Conservation (phyloP, 2,797 vertebrate species). For the Rhabdomys pumilio region DNA sequence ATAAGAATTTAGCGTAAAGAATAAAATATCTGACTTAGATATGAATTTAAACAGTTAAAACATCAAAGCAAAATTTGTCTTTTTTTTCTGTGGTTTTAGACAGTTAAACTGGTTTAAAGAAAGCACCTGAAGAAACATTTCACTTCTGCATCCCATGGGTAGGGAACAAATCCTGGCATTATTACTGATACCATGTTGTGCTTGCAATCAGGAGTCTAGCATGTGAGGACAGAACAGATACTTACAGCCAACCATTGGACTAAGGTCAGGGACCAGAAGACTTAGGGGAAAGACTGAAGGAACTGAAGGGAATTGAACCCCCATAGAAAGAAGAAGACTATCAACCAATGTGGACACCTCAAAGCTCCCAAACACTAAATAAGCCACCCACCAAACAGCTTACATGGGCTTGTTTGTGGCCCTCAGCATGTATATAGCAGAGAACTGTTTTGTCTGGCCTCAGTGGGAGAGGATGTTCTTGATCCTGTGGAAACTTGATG, state of each 20-base stretch:
- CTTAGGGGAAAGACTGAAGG: neutral
- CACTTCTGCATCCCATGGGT: neutral
- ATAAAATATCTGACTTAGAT: neutral
- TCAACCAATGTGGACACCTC: neutral
- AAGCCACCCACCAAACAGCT: neutral
- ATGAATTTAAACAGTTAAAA: neutral
- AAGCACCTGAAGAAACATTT: neutral
- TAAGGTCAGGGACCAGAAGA: neutral
- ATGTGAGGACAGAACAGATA: neutral
- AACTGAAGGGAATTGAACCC: neutral
- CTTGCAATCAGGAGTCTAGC: neutral
- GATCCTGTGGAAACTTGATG: neutral
- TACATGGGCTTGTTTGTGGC: neutral
- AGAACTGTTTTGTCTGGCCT: neutral
- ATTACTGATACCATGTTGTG: neutral
- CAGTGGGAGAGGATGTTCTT: neutral
- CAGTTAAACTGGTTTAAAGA: neutral
- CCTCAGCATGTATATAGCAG: neutral
- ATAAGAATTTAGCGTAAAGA: neutral
- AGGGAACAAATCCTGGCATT: neutral
- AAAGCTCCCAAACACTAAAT: neutral
- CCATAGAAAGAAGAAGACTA: neutral
- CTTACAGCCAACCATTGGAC: neutral
- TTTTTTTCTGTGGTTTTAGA: neutral
- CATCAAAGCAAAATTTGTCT: neutral